Base-by-base conservation (phyloP, 23 tunicate genomes). In the Halocynthia aurantium region DNA sequence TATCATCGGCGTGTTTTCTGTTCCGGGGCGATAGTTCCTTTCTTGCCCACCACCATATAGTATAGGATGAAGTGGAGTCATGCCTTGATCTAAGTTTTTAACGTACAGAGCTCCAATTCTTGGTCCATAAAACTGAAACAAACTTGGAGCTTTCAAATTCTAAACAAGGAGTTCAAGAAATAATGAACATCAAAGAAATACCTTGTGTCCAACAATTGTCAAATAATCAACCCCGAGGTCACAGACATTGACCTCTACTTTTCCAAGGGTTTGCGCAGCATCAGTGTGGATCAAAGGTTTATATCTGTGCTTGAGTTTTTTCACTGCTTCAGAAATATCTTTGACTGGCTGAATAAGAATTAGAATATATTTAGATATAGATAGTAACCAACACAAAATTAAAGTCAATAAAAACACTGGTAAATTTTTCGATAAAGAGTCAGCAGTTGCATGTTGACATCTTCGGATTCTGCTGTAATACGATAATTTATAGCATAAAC, bases 1-100 rank as follows among this genome's bases (percentile, higher is more conserved):
- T 19, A 96, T 96, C 99, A 89, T 89, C 5, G 99, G 96, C 0
- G 93, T 89, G 70, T 96, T 96, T 75, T 96, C 99, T 10, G 96
- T 96, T 51, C 99, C 99, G 15, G 96, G 74, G 53, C 99, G 70
- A 70, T 72, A 89, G 40, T 95, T 95, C 7, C 67, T 79, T 76
- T 96, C 99, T 70, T 96, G 99, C 6, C 96, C 99, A 5, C 99
- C 99, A 22, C 99, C 99, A 50, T 55, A 76, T 8, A 96, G 52
- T 5, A 96, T 54, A 6, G 95, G 95, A 7, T 56, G 21, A 4
- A 88, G 22, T 8, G 81, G 75, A 17, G 51, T 17, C 11, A 51
- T 58, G 44, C 53, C 19, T 10, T 67, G 40, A 5, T 52, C 51
- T 5, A 85, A 55, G 73, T 80, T 58, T 69, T 80, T 79, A 5